Base-by-base conservation (phyloP, 2,113 vertebrate species). In the Chloropsis hardwickii region DNA sequence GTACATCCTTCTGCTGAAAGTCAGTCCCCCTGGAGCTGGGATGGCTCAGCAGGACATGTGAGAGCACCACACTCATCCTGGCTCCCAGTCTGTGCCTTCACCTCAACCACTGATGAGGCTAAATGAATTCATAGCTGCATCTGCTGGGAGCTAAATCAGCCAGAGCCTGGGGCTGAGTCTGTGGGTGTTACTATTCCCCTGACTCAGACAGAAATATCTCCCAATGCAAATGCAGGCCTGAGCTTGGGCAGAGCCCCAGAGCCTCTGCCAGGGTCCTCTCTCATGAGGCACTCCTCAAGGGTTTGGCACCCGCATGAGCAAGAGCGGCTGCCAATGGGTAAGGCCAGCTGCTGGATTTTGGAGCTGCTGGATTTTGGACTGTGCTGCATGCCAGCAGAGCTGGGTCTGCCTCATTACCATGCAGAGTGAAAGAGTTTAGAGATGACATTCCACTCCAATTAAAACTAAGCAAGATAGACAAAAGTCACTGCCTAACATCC, bases 121-220 rank as follows among this genome's bases (percentile, higher is more conserved):
- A 86, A 92, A 94, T 24, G 3, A 92, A 96, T 92, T 93, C 92
- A 58, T 6, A 92, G 79, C 92, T 92, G 81, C 86, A 86, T 94
- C 94, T 97, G 94, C 90, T 20, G 53, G 87, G 81, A 94, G 84
- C 84, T 94, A 89, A 91, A 97, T 94, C 81, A 93, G 88, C 42
- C 85, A 73, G 58, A 88, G 90, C 90, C 88, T 51, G 33, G 47
- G 91, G 92, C 88, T 97, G 91, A 88, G 88, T 45, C 94, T 95
- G 90, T 92, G 90, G 76, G 88, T 86, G 82, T 92, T 81, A 92
- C 91, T 96, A 92, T 88, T 95, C 92, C 94, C 92, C 80, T 94
- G 92, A 90, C 90, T 97, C 94, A 94, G 85, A 80, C 85, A 95
- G 71, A 94, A 97, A 92, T 94, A 93, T 17, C 94, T 97, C 82